Percentiles rank a stretch among this genome's conserved stretches.
Evolutionary conservation across 2,113 vertebrate genomes (phyloP).

Genomic region (Galemys pyrenaicus): DNA sequence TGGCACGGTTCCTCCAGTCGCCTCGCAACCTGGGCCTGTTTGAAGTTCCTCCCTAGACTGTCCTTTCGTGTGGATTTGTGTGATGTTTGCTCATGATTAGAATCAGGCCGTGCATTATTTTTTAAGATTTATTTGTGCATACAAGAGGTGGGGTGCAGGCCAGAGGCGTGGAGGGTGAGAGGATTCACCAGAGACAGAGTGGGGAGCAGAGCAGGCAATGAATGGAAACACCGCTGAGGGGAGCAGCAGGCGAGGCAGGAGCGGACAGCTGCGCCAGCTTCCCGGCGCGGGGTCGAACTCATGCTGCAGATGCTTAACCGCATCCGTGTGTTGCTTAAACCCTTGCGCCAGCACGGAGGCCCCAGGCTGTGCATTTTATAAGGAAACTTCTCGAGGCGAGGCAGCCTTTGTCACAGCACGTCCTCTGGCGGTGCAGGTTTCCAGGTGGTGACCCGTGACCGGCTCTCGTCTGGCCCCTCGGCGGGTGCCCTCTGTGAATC

Average conservation of each 20-base stretch:
- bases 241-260: too few relatives aligned
- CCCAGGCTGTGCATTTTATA: neutral
- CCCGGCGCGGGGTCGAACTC: too few relatives aligned
- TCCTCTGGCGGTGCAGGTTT: neutral
- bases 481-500: neutral
- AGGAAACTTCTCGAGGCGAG: accelerated
- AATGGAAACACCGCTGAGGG: too few relatives aligned
- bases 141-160: too few relatives aligned
- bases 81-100: neutral
- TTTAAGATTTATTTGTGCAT: too few relatives aligned
- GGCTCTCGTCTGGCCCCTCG: neutral
- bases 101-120: neutral
- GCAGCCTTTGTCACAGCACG: accelerated
- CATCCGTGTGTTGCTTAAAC: too few relatives aligned
- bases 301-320: too few relatives aligned
- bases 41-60: neutral
- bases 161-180: too few relatives aligned
- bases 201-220: too few relatives aligned
- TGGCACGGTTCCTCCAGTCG: neutral
- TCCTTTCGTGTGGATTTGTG: neutral
- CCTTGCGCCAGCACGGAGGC: too few relatives aligned
- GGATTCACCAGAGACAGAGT: too few relatives aligned
- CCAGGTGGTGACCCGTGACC: neutral
- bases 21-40: neutral
- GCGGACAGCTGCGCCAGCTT: too few relatives aligned